Evolutionary conservation across 2,888 invertebrate species (phyloP), one percentile per base, ranked within the genome.

Genomic region (Parascotia fuliginaria): DNA sequence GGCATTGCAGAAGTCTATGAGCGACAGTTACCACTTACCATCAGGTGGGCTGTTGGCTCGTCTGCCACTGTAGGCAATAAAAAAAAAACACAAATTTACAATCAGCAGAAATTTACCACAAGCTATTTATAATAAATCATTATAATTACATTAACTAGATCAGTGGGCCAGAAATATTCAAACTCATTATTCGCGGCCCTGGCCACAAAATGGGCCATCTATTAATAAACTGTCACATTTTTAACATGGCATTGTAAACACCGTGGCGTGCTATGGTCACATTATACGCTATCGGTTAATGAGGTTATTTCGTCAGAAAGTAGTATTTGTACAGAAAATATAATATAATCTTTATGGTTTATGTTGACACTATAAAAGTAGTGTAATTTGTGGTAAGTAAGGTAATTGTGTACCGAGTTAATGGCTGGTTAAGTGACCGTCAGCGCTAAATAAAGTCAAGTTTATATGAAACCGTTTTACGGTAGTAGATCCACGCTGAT

Each of bases 351-450:
- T 37, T 62, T 36, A 50, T 45, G 15, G 9, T 67, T 43, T 43
- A 46, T 66, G 63, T 66, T 46, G 49, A 58, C 63, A 64, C 51
- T 47, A 63, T 46, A 48, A 42, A 44, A 57, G 42, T 5, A 41
- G 22, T 31, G 44, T 63, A 58, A 66, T 62, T 63, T 63, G 58
- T 66, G 43, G 46, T 54, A 62, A 57, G 43, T 7, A 16, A 13
- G n/a, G 22, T 44, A 31, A 15, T 39, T 24, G 27, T 13, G 24
- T 13, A 13, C 9, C 19, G 29, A 22, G 37, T 38, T 44, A 38
- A n/a, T 6, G 19, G 14, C 6, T 13, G 37, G 27, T 24, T 42
- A 34, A 34, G 34, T 38, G n/a, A 43, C 16, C 28, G 36, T 13
- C 13, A 15, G 24, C 7, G 24, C 1, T 24, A 9, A 24, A 24